These are phyloP conservation scores for Dissostichus mawsoni DNA, from an alignment of 2,113 vertebrate species.

Conservation along the genomic window DNA sequence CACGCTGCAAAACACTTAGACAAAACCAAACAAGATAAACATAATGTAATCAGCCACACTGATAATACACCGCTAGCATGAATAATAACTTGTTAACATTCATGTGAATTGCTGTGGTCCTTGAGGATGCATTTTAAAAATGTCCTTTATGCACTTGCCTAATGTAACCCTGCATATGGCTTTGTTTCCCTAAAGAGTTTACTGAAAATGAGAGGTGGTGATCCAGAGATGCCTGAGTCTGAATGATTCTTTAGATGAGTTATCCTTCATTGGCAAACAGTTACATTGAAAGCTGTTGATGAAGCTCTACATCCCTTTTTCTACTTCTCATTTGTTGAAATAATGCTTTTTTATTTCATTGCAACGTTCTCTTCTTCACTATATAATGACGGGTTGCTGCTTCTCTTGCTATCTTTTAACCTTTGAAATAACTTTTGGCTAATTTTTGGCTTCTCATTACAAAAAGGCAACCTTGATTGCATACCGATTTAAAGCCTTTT, in stretches of 20 bases:
- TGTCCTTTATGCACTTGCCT: slow-evolving; percentile 17
- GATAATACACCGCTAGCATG: background rate
- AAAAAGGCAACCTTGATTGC: slow-evolving; percentile 18
- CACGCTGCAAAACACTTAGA: slow-evolving; percentile 32
- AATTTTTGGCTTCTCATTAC: slow-evolving; percentile 33
- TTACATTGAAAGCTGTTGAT: slow-evolving; percentile 18
- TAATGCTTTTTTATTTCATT: slow-evolving; percentile 28
- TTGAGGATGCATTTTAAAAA: slow-evolving; percentile 53
- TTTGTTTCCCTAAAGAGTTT: slow-evolving; percentile 16
- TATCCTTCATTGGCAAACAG: slow-evolving; percentile 22
- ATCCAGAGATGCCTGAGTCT: slow-evolving; percentile 51
- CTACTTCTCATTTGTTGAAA: slow-evolving; percentile 9
- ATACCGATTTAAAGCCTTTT: slow-evolving; percentile 37
- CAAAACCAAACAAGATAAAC: slow-evolving; percentile 50
- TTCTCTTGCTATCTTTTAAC: slow-evolving; percentile 24
- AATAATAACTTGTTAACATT: slow-evolving; percentile 48
- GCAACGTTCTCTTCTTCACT: slow-evolving; percentile 1
- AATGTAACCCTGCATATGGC: background rate
- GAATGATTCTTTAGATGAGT: slow-evolving; percentile 40
- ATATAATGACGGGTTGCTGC: background rate
- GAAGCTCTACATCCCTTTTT: background rate
- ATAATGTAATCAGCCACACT: slow-evolving; percentile 28
- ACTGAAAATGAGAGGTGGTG: slow-evolving; percentile 33
- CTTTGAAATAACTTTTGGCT: slow-evolving; percentile 29
- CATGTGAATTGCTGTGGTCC: slow-evolving; percentile 43